These are phyloP conservation scores for Astreopora myriophthalma DNA, from an alignment of 64 coral and sea anemone species.

Conservation along the genomic window DNA sequence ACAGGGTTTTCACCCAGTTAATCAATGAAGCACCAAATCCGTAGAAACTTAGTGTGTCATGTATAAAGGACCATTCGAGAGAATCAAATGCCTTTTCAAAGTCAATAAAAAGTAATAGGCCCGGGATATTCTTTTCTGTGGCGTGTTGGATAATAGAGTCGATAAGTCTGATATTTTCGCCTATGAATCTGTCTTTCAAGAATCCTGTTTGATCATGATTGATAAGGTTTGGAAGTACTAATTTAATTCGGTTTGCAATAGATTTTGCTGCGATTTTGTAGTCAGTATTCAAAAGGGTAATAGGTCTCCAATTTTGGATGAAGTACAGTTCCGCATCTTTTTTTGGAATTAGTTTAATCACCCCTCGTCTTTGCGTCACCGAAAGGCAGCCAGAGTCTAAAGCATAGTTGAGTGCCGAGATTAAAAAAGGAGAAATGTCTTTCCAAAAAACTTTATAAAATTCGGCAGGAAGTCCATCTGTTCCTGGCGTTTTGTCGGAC, in stretches of 20 bases:
- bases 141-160: neutral
- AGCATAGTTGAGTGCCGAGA: no score
- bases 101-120: neutral
- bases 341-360: no score
- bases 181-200: neutral
- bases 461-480: no score
- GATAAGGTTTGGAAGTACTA: neutral
- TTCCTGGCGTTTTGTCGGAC: no score
- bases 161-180: neutral
- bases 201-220: neutral
- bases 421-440: no score
- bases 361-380: no score
- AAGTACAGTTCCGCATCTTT: no score
- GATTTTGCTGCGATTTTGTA: no score
- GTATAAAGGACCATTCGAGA: slow-evolving; percentile 51
- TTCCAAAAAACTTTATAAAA: no score
- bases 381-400: no score
- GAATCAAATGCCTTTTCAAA: neutral
- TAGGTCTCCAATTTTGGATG: no score
- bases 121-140: neutral
- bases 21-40: slow-evolving; percentile 48
- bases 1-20: slow-evolving; percentile 44
- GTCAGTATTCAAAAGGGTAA: no score
- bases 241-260: neutral
- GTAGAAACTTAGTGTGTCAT: slow-evolving; percentile 1